Evolutionary conservation across 1,140 invertebrate genomes (phyloP).

Genomic region (Calliopsis andreniformis): DNA sequence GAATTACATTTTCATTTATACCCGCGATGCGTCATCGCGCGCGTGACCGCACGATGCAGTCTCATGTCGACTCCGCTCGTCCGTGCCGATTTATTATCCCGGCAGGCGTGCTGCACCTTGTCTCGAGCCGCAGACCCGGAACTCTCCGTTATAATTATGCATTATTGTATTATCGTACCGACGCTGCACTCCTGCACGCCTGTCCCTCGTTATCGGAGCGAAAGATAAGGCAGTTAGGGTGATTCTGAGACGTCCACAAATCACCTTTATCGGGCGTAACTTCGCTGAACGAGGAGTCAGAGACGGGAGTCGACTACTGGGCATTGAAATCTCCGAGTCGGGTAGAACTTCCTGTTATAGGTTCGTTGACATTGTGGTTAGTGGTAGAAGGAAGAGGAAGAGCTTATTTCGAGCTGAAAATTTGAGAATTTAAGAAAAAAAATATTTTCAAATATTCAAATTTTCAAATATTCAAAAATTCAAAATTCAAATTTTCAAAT

Average conservation of each 20-base stretch:
- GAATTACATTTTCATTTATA: slow-evolving; percentile 45
- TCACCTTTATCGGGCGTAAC: slow-evolving; percentile 44
- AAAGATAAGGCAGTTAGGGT: slow-evolving; percentile 13
- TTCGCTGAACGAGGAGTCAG: slow-evolving; percentile 5
- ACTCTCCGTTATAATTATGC: slow-evolving; percentile 58
- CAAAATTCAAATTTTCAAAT: too few species aligned
- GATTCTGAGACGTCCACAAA: slow-evolving; percentile 17
- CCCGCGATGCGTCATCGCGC: slow-evolving; percentile 32
- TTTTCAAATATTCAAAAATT: too few species aligned
- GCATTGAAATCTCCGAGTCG: too few species aligned
- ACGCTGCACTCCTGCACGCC: slow-evolving; percentile 4
- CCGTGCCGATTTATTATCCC: slow-evolving; percentile 51
- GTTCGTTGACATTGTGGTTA: too few species aligned
- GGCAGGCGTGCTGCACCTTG: slow-evolving; percentile 29
- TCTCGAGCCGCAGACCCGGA: slow-evolving; percentile 49
- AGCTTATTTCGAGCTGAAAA: too few species aligned
- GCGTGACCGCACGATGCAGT: background rate
- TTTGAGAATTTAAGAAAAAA: too few species aligned
- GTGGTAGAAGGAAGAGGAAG: too few species aligned
- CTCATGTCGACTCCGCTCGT: slow-evolving; percentile 6
- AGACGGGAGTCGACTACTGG: slow-evolving; percentile 5
- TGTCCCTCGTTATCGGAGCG: slow-evolving; percentile 18
- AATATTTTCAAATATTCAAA: too few species aligned
- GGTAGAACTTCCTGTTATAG: too few species aligned
- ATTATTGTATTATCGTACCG: slow-evolving; percentile 37